A percentile compares a stretch with the other conserved stretches of the same genome.
Evolutionary conservation across 1,140 invertebrate genomes (phyloP).

Genomic region (Scaptodrosophila lebanonensis): DNA sequence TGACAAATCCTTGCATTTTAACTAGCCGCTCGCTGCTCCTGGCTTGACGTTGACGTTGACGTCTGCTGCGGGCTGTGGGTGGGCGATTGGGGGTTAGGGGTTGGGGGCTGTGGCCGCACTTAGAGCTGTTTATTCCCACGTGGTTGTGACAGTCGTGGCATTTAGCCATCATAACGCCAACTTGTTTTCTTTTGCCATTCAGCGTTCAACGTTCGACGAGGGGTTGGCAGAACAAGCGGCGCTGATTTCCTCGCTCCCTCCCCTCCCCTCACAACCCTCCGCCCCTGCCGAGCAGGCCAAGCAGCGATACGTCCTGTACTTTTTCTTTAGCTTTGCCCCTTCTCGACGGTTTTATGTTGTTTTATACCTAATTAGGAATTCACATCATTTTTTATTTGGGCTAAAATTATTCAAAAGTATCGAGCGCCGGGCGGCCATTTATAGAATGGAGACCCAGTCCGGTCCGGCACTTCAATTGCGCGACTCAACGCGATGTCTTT

Average conservation of each 20-base stretch:
- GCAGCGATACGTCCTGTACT: constrained; percentile 3
- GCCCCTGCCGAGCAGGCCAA: too few species aligned
- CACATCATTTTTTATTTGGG: constrained; percentile 77
- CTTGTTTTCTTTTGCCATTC: constrained; percentile 10
- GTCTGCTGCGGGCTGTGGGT: too few species aligned
- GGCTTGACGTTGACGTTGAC: too few species aligned
- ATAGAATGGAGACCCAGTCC: too few species aligned
- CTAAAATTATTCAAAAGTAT: constrained; percentile 76
- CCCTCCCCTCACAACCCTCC: too few species aligned
- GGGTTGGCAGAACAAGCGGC: constrained; percentile 42
- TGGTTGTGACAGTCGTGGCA: constrained; percentile 59
- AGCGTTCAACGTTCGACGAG: neutral
- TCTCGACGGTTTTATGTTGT: constrained; percentile 19
- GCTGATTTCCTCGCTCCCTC: too few species aligned
- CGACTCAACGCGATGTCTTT: too few species aligned
- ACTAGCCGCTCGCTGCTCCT: constrained; percentile 66
- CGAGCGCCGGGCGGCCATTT: constrained; percentile 31
- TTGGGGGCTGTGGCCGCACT: neutral
- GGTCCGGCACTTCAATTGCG: too few species aligned
- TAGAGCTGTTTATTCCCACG: constrained; percentile 53
- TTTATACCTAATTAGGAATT: constrained; percentile 74
- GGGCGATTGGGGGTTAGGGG: too few species aligned
- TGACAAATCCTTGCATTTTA: constrained; percentile 69
- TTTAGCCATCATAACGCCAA: constrained; percentile 65
- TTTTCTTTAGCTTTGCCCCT: constrained; percentile 23